Conservation (phyloP, 2,797 vertebrate genomes). For the Podargus strigoides region DNA sequence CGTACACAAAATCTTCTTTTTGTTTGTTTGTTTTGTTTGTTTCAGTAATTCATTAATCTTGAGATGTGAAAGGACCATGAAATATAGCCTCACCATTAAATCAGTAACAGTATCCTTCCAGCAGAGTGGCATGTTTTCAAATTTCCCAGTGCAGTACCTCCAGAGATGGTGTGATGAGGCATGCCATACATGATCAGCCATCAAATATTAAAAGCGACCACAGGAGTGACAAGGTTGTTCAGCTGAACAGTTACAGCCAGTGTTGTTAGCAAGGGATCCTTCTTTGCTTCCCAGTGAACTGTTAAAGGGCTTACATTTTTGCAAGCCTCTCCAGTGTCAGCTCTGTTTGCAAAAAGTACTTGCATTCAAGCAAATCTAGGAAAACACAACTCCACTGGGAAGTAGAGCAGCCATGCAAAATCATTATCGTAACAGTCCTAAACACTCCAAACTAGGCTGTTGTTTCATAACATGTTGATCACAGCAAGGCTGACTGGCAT, state of each 20-base stretch:
- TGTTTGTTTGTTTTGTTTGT: too few relatives aligned
- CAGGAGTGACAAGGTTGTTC: conserved; percentile 7
- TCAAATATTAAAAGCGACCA: background rate
- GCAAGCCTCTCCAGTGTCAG: background rate
- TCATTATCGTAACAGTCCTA: conserved; percentile 31
- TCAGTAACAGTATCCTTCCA: background rate
- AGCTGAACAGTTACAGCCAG: background rate
- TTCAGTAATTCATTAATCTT: background rate
- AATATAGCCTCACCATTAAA: background rate
- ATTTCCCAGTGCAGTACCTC: background rate
- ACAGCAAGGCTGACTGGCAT: conserved; percentile 18
- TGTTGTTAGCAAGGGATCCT: conserved; percentile 10
- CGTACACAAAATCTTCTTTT: background rate
- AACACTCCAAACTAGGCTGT: background rate
- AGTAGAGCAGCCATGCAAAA: background rate
- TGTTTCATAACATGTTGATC: conserved; percentile 41
- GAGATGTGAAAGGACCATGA: background rate
- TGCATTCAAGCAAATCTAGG: conserved; percentile 5
- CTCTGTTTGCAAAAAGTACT: conserved; percentile 3
- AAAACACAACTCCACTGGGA: conserved; percentile 21
- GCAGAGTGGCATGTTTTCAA: background rate
- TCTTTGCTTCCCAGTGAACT: background rate
- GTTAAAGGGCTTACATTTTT: background rate
- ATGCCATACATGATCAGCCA: background rate
- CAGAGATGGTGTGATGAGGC: conserved; percentile 1